Base-by-base conservation (phyloP, 2,888 invertebrate genomes). In the Amaurobius ferox region DNA sequence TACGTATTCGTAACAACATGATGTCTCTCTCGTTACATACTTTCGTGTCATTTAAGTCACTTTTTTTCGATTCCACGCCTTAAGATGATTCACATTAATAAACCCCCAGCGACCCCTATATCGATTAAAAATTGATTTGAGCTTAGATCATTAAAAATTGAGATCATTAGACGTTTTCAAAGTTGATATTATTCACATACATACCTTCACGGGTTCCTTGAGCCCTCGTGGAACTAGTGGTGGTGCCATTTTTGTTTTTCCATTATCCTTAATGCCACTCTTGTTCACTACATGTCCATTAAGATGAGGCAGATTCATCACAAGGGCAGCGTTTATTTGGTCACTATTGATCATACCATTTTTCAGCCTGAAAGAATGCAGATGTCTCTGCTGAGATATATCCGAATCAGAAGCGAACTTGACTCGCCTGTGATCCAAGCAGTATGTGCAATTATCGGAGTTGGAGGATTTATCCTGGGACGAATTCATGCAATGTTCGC, bases 381-480 rank as follows among this genome's bases (percentile, higher is more conserved):
- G 39, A 26, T 86, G 79, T n/a, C 35, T 74, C 16, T 86, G 86
- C 23, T 79, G 77, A 1, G 86, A 78, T 9, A 86, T 29, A 64
- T 86, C 86, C 16, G 86, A 76, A 44, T 86, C 86, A 0, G 86
- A 86, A 13, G 86, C 86, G 23, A 86, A 86, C 26, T 86, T 86
- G 13, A 86, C 86, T 66, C 86, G 62, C 48, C 86, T 79, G 61
- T 86, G 79, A 1, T 79, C 39, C 26, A 86, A 26, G 26, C 72
- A 79, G 39, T 72, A 74, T n/a, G 86, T 67, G 16, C 86, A 86
- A 32, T 72, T 62, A 26, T 78, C 78, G 7, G 40, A 44, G 35
- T 62, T 40, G 9, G 35, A 13, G 26, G 44, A 28, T 16, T 72
- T 79, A 23, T 86, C 86, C 13, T 79, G 29, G 1, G 35, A 67